Evolutionary conservation across 2,888 invertebrate species (phyloP).

Genomic region (Xestobium rufovillosum): DNA sequence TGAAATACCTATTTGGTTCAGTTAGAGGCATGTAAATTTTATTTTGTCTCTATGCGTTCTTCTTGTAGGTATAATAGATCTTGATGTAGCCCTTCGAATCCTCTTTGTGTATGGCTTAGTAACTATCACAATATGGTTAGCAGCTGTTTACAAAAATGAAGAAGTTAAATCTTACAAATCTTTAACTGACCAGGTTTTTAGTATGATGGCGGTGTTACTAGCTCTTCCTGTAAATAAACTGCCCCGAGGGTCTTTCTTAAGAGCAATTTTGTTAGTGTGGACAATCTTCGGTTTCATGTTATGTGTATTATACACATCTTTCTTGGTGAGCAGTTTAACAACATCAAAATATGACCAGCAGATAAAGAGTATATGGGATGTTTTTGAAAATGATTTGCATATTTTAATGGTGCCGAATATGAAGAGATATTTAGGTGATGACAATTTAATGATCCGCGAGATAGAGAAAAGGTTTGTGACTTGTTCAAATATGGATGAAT

Average conservation of each 20-base stretch:
- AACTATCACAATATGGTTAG: too few relatives aligned
- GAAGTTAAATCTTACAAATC: too few relatives aligned
- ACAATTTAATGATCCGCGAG: neutral
- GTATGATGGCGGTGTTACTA: neutral
- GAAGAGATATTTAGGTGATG: constrained; percentile 16
- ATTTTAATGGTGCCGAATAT: constrained; percentile 17
- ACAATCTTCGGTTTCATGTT: constrained; percentile 21
- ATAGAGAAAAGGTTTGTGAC: constrained; percentile 9
- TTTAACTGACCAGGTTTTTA: too few relatives aligned
- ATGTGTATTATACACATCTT: constrained; percentile 20
- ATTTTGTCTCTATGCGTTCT: too few relatives aligned
- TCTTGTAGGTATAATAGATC: too few relatives aligned
- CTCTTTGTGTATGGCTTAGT: too few relatives aligned
- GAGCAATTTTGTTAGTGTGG: constrained; percentile 22
- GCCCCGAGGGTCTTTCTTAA: constrained; percentile 17
- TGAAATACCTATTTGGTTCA: too few relatives aligned
- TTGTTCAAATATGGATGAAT: constrained; percentile 20
- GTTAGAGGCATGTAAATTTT: too few relatives aligned
- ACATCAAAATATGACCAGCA: constrained; percentile 23
- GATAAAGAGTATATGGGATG: constrained; percentile 21
- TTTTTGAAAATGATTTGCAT: constrained; percentile 18
- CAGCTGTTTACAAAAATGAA: too few relatives aligned
- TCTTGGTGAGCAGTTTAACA: constrained; percentile 23
- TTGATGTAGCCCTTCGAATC: too few relatives aligned
- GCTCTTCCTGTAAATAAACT: constrained; percentile 12